Evolutionary conservation across 2,888 invertebrate genomes (phyloP).

Genomic region (Lucinisca nassula): DNA sequence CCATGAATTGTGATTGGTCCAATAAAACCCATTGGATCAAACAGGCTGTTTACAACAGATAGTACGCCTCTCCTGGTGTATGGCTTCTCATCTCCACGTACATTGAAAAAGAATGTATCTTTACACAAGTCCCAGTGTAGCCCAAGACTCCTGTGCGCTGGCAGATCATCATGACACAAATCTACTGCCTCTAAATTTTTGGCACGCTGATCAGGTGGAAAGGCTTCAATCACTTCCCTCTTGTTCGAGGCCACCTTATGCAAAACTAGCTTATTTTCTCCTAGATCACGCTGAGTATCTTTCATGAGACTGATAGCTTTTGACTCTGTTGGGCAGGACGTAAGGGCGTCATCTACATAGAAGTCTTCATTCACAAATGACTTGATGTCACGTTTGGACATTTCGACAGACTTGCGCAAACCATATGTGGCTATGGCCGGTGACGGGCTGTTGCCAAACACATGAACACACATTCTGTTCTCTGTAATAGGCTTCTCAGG

Average conservation of each 20-base stretch:
- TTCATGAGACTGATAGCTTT: slow-evolving; percentile 43
- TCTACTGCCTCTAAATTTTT: slow-evolving; percentile 44
- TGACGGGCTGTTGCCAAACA: slow-evolving; percentile 41
- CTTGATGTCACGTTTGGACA: slow-evolving; percentile 18
- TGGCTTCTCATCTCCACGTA: too few species aligned
- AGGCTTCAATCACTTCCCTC: slow-evolving; percentile 46
- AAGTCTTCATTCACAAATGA: slow-evolving; percentile 45
- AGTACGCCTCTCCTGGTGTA: too few species aligned
- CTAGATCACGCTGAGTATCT: slow-evolving; percentile 35
- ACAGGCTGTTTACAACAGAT: too few species aligned
- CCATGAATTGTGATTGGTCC: too few species aligned
- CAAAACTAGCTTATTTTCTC: slow-evolving; percentile 24
- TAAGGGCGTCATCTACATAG: slow-evolving; percentile 65
- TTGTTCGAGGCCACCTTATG: slow-evolving; percentile 69
- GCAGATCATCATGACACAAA: slow-evolving; percentile 25
- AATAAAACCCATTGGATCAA: too few species aligned
- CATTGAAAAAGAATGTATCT: too few species aligned
- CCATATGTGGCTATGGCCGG: slow-evolving; percentile 47
- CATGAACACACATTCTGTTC: slow-evolving; percentile 54
- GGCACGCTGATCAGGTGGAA: slow-evolving; percentile 58
- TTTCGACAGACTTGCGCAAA: slow-evolving; percentile 15
- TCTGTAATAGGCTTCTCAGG: slow-evolving; percentile 21
- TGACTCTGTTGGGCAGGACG: slow-evolving; percentile 16
- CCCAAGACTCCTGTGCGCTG: slow-evolving; percentile 54
- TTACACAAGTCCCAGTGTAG: slow-evolving; percentile 53